Percentiles rank a stretch among this genome's conserved stretches.
Evolutionary conservation across 2,888 invertebrate genomes (phyloP).

Genomic region (Perizoma flavofasciatum): DNA sequence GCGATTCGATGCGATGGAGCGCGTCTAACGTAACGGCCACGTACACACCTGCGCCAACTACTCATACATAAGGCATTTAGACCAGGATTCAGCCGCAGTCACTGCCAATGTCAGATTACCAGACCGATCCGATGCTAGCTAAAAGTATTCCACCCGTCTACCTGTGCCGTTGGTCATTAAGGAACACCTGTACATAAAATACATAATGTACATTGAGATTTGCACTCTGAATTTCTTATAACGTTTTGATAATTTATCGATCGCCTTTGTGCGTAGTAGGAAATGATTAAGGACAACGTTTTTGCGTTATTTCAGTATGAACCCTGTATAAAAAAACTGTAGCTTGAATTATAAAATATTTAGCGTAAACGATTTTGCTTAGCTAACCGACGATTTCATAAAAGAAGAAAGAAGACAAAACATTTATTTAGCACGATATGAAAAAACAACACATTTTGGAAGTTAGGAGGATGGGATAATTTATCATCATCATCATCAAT

Average conservation of each 20-base stretch:
- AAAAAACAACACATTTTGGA: too few relatives aligned
- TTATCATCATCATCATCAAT: too few relatives aligned
- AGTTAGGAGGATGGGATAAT: too few relatives aligned
- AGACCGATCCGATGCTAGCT: slow-evolving; percentile 1
- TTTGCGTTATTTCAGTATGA: too few relatives aligned
- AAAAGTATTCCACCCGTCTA: slow-evolving; percentile 22
- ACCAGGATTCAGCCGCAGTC: slow-evolving; percentile 16
- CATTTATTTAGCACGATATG: too few relatives aligned
- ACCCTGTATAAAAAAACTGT: background rate
- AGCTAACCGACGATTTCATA: too few relatives aligned
- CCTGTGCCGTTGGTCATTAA: slow-evolving; percentile 30
- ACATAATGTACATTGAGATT: too few relatives aligned
- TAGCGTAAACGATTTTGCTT: too few relatives aligned
- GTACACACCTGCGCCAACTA: slow-evolving; percentile 29
- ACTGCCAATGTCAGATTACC: slow-evolving; percentile 20
- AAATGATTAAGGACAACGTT: too few relatives aligned
- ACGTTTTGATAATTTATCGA: slow-evolving; percentile 34
- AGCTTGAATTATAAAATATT: background rate
- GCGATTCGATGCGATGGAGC: slow-evolving; percentile 40
- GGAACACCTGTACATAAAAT: slow-evolving; percentile 34
- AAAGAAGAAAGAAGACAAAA: too few relatives aligned
- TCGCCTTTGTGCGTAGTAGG: slow-evolving; percentile 13
- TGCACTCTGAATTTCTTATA: slow-evolving; percentile 26
- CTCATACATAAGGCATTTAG: slow-evolving; percentile 32
- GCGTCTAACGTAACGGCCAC: slow-evolving; percentile 32